A percentile compares a stretch with the other conserved stretches of the same genome.
These are phyloP conservation scores for Campylomormyrus numenius DNA, from an alignment of 2,113 vertebrate species.

Conservation along the genomic window DNA sequence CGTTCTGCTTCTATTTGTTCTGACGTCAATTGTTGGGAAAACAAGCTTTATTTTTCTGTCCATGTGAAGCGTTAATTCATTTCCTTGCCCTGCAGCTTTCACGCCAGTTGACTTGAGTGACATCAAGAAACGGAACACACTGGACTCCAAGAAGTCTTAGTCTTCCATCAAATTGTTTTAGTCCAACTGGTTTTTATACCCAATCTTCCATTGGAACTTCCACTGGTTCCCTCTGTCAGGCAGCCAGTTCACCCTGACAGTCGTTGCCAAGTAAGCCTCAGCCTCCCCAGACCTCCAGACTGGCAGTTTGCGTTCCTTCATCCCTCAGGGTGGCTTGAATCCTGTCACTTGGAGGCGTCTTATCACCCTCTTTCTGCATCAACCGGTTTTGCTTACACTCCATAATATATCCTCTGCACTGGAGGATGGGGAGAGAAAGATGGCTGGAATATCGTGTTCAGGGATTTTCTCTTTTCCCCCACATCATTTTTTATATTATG, in stretches of 20 bases:
- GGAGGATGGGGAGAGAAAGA: constrained; percentile 36
- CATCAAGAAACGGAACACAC: constrained; percentile 77
- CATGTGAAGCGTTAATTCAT: background rate
- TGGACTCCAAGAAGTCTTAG: constrained; percentile 86
- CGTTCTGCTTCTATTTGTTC: background rate
- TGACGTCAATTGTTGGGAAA: background rate
- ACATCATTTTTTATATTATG: constrained; percentile 18
- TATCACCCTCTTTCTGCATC: constrained; percentile 18
- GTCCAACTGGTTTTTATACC: constrained; percentile 33
- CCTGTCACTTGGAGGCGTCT: background rate
- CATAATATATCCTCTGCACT: constrained; percentile 24
- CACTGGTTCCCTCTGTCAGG: constrained; percentile 44
- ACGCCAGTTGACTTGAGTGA: constrained; percentile 85
- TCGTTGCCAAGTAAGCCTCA: constrained; percentile 44
- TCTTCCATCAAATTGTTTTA: constrained; percentile 28
- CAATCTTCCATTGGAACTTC: constrained; percentile 54
- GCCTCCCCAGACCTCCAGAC: constrained; percentile 30
- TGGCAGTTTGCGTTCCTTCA: constrained; percentile 12
- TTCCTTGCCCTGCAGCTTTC: constrained; percentile 64
- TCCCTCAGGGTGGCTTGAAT: background rate
- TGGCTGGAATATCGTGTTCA: constrained; percentile 36
- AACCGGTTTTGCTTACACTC: constrained; percentile 3
- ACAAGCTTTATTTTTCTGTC: background rate
- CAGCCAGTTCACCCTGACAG: constrained; percentile 46
- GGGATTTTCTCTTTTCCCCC: constrained; percentile 30